Evolutionary conservation across 2,888 invertebrate genomes (phyloP), one percentile per base, ranked within the genome.

Genomic region (Philonicus albiceps): DNA sequence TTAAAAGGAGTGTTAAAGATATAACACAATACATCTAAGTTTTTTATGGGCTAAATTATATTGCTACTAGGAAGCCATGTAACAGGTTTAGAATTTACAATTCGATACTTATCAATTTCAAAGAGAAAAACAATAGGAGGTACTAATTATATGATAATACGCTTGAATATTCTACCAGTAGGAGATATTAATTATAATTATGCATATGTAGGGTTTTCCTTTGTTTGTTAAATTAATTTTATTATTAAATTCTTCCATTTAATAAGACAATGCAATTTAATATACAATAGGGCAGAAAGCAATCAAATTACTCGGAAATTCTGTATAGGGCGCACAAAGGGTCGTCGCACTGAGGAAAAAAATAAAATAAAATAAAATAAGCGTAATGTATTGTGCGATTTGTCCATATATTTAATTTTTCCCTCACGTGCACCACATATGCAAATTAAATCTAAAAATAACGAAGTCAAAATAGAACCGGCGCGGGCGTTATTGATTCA

Each of bases 361-460:
- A 31, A 31, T 34, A 34, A 34, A 7, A n/a, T n/a, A n/a, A n/a
- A n/a, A n/a, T n/a, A n/a, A 7, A 55, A 30, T 30, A 27, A 27
- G 7, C 43, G 49, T 53, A 78, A 78, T 78, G 27, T 78, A 49
- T 40, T 78, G 76, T 27, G 40, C 49, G 13, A 16, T n/a, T 16
- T 49, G 27, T 11, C 34, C 30, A 78, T 49, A 30, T 78, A 76
- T 78, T 78, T 49, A 78, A 43, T 78, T 78, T 78, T 49, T 30
- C 30, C 43, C 49, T 49, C 27, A 49, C 49, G 78, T 43, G 30
- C 16, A 6, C 22, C 49, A 49, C 49, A 78, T 30, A 78, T 78
- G 78, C 43, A 78, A 78, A 78, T 78, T 3, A 30, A 22, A 78
- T 43, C 78, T 78, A 27, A 78, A 78, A 78, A 78, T 78, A 78